phyloP scores from a whole-genome alignment of 2,888 invertebrate genomes.

The Muscina levida region DNA sequence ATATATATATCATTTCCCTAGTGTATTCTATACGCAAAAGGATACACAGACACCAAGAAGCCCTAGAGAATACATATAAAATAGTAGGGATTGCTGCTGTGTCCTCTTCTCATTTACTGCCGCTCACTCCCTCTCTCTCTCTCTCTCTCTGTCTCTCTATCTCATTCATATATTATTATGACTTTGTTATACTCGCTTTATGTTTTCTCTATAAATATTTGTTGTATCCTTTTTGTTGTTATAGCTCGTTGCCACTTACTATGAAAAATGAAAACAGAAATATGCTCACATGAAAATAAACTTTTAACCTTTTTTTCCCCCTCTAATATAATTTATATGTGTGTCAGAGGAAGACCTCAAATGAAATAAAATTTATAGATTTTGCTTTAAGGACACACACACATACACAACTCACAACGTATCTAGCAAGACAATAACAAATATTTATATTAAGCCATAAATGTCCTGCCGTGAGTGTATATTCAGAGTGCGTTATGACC shows the following conservation, averaged over 20 bases:
- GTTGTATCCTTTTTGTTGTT: constrained; percentile 33
- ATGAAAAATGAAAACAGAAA: constrained; percentile 17
- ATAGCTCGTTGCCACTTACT: constrained; percentile 18
- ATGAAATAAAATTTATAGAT: constrained; percentile 41
- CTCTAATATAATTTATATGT: constrained; percentile 6
- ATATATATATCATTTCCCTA: too few relatives aligned
- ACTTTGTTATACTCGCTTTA: constrained; percentile 1
- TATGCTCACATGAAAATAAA: not conserved
- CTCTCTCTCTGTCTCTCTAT: not conserved
- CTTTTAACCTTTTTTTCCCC: constrained; percentile 31
- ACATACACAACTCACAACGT: not conserved
- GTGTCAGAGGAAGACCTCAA: not conserved
- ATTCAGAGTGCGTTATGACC: constrained; percentile 4
- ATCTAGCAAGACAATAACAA: not conserved
- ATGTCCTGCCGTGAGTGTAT: constrained; percentile 36
- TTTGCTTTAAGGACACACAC: constrained; percentile 32
- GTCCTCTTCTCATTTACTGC: not conserved
- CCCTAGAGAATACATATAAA: too few relatives aligned
- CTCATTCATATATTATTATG: constrained; percentile 7
- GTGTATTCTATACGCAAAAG: too few relatives aligned
- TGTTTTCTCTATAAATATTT: constrained; percentile 26
- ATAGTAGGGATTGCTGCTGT: too few relatives aligned
- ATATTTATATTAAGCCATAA: constrained; percentile 52
- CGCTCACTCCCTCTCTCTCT: not conserved
- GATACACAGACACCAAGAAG: too few relatives aligned